phyloP scores from a whole-genome alignment of 2,888 invertebrate genomes.

The Sesia bembeciformis region DNA sequence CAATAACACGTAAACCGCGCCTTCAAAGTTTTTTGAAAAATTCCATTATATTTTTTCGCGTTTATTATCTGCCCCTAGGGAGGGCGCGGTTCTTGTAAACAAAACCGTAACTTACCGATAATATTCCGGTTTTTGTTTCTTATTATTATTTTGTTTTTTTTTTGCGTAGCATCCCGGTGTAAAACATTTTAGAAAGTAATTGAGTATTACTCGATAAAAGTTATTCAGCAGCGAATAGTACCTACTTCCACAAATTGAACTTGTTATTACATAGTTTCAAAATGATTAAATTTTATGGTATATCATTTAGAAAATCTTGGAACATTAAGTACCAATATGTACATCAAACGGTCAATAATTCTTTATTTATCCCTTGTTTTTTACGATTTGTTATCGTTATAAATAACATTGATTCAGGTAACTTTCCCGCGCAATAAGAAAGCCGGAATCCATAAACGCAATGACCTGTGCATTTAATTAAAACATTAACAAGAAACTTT shows the following conservation, averaged over 20 bases:
- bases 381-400: no score
- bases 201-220: neutral
- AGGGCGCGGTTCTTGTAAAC: slow-evolving; percentile 31
- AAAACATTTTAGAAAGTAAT: neutral
- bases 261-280: no score
- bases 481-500: no score
- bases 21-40: neutral
- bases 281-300: no score
- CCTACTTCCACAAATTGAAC: neutral
- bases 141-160: neutral
- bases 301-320: no score
- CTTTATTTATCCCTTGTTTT: no score
- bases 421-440: no score
- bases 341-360: no score
- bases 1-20: neutral
- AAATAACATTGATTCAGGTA: no score
- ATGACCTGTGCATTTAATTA: no score
- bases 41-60: slow-evolving; percentile 15
- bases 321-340: no score
- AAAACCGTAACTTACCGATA: slow-evolving; percentile 35
- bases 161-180: neutral
- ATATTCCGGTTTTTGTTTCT: slow-evolving; percentile 1
- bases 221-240: neutral
- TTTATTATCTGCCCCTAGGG: slow-evolving; percentile 15
- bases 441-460: no score